Conservation (phyloP, 2,113 vertebrate species). For the Petromus typicus region DNA sequence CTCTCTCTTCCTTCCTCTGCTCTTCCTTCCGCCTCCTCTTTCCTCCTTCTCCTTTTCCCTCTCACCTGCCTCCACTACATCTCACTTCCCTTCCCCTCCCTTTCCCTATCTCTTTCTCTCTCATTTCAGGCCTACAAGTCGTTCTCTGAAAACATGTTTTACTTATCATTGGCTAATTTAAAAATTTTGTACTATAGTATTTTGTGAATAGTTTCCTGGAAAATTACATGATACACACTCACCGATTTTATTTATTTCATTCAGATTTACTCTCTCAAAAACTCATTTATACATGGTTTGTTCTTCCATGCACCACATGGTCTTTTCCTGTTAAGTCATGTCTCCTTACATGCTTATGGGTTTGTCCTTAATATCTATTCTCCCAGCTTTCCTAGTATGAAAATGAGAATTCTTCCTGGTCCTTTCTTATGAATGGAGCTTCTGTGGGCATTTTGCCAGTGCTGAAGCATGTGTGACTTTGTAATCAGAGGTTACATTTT, state of each 20-base stretch:
- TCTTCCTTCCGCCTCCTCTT: too few relatives aligned
- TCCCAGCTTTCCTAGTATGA: conserved; percentile 21
- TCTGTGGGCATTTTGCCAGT: conserved; percentile 46
- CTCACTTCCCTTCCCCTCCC: background rate
- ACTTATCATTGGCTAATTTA: conserved; percentile 24
- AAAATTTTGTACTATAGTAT: conserved; percentile 29
- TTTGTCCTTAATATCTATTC: conserved; percentile 19
- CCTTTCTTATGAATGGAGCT: conserved; percentile 76
- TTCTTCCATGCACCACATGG: background rate
- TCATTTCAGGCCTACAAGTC: background rate
- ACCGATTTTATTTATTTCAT: conserved; percentile 33
- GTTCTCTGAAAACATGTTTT: conserved; percentile 22
- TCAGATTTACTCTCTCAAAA: conserved; percentile 25
- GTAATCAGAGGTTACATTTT: conserved; percentile 77
- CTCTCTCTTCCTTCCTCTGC: background rate
- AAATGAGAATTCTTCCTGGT: conserved; percentile 45
- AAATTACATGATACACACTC: background rate
- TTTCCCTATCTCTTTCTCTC: background rate
- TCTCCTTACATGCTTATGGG: background rate
- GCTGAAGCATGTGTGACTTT: conserved; percentile 63
- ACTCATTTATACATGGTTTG: background rate
- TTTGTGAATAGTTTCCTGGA: conserved; percentile 46
- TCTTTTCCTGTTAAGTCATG: background rate
- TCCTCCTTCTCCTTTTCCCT: background rate
- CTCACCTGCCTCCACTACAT: too few relatives aligned